Base-by-base conservation (phyloP, 2,113 vertebrate species). In the Chaetops frenatus region DNA sequence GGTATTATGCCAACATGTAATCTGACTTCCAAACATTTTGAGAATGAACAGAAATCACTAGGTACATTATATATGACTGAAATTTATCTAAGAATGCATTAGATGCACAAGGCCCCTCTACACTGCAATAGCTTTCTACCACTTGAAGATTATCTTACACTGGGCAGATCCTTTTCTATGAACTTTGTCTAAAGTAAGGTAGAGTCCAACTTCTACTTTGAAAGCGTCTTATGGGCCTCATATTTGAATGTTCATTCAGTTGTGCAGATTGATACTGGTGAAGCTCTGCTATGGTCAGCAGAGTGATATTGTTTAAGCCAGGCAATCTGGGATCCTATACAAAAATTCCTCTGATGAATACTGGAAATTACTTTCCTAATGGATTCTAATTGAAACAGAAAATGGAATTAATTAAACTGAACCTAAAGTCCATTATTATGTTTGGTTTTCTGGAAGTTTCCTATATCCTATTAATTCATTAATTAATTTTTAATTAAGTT, bases 281-380 rank as follows among this genome's bases (percentile, higher is more conserved):
- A 35, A 67, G 36, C 31, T 51, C 48, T 86, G 36, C 71, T 44
- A 2, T n/a, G 51, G 54, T 69, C 62, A 88, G 76, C 61, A 79
- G 44, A 47, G 29, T 27, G 62, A 28, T 51, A 15, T 6, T 36
- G 15, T 48, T 62, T 27, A 71, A 93, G 51, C 40, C 48, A 69
- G 65, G 40, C 2, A 82, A 28, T 76, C 62, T 83, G 74, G 31
- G 31, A 83, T 15, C 11, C 54, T 38, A 64, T 66, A 19, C 35
- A 81, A 81, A 76, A 88, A 47, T 83, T 29, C 21, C 69, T 29
- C 42, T 5, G 0, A 29, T 35, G 51, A 92, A 50, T 61, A 40
- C 42, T 91, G 61, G 23, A 76, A 96, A 92, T 83, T 94, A 85
- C 72, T 81, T 94, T 92, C 67, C 17, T 95, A 92, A 80, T 79